These are phyloP conservation scores for Talpa occidentalis DNA, from an alignment of 2,113 vertebrate species.

Conservation along the genomic window DNA sequence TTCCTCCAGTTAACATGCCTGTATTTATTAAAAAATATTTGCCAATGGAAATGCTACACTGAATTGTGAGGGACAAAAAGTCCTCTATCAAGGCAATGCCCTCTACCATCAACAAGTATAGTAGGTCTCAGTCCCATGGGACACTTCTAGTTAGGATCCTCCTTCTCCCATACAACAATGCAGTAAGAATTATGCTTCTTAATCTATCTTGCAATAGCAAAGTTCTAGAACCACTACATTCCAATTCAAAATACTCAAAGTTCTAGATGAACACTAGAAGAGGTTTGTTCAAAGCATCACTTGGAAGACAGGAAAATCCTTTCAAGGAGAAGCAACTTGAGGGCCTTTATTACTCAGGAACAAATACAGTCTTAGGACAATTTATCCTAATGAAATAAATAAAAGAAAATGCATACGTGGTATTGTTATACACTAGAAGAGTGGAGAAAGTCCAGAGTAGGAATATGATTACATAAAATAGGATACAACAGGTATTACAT, in stretches of 20 bases:
- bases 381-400: not conserved
- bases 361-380: not conserved
- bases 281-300: not conserved
- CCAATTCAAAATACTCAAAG: constrained; percentile 31
- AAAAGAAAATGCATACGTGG: not conserved
- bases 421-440: not conserved
- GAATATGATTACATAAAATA: not conserved
- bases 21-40: not conserved
- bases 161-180: not conserved
- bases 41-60: not conserved
- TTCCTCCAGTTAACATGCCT: not conserved
- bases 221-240: not conserved
- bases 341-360: not conserved
- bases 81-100: not conserved
- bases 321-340: not conserved
- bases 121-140: not conserved
- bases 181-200: not conserved
- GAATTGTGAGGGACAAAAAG: not conserved
- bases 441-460: not conserved
- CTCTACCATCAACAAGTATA: not conserved
- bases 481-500: not conserved
- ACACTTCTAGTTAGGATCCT: not conserved
- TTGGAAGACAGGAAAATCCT: not conserved
- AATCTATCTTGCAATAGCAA: not conserved
- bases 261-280: not conserved